Evolutionary conservation across 2,797 vertebrate species (phyloP).

Genomic region (Oreortyx pictus): DNA sequence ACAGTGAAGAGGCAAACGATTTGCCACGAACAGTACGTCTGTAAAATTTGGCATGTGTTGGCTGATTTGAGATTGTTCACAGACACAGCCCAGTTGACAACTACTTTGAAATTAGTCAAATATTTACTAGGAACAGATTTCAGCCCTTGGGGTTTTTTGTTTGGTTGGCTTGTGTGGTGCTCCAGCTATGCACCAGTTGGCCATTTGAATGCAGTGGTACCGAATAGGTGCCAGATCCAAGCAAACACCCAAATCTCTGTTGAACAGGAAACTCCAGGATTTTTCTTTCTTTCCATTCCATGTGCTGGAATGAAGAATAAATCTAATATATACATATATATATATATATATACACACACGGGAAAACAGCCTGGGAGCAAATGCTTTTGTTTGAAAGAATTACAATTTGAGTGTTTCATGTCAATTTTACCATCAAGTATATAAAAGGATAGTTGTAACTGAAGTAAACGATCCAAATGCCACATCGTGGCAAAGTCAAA

Average conservation of each 20-base stretch:
- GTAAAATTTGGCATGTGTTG: conserved; percentile 30
- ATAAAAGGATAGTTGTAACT: background rate
- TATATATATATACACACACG: background rate
- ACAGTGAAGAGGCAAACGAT: conserved; percentile 10
- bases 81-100: conserved; percentile 16
- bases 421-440: conserved; percentile 11
- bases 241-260: background rate
- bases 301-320: background rate
- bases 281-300: background rate
- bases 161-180: conserved; percentile 16
- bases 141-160: conserved; percentile 6
- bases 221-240: background rate
- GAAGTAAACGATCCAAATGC: background rate
- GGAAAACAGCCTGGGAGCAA: conserved; percentile 18
- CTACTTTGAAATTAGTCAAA: conserved; percentile 59
- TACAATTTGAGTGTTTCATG: conserved; percentile 6
- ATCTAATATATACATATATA: background rate
- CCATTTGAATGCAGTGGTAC: background rate
- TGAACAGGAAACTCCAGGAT: background rate
- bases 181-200: conserved; percentile 28
- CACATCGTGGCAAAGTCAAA: conserved; percentile 22
- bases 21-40: background rate
- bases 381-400: conserved; percentile 1
- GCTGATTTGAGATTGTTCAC: background rate
- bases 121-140: conserved; percentile 65